These are phyloP conservation scores for Scatophagus argus DNA, from an alignment of 2,113 vertebrate species.

Conservation along the genomic window DNA sequence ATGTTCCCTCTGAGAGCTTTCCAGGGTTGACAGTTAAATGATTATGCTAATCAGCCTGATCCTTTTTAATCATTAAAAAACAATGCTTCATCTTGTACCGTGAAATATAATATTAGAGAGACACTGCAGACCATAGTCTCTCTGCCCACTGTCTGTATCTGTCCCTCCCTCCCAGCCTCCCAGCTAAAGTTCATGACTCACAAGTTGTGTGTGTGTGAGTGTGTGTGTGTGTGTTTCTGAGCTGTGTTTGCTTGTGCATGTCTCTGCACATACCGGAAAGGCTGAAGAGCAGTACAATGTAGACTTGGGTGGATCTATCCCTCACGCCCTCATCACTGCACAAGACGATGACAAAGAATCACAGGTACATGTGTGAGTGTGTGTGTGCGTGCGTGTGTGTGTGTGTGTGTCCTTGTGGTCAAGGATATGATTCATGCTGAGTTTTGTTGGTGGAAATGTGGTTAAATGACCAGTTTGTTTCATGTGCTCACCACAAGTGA, in stretches of 20 bases:
- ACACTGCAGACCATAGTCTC: conserved; percentile 24
- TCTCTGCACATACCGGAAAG: conserved; percentile 24
- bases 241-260: neutral
- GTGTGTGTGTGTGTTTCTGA: conserved; percentile 16
- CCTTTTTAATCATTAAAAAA: neutral
- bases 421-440: conserved; percentile 70
- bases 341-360: conserved; percentile 11
- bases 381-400: neutral
- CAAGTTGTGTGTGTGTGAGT: conserved; percentile 11
- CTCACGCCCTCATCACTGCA: neutral
- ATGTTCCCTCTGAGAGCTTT: neutral
- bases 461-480: conserved; percentile 62
- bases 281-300: conserved; percentile 1
- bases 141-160: conserved; percentile 31
- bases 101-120: neutral
- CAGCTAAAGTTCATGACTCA: conserved; percentile 50
- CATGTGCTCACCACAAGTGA: conserved; percentile 57
- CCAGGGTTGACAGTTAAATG: neutral
- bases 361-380: neutral
- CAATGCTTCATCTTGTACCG: neutral
- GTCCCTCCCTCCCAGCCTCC: conserved; percentile 19
- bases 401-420: conserved; percentile 23
- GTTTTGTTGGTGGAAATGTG: conserved; percentile 33
- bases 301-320: conserved; percentile 14
- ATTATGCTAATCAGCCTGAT: neutral